Evolutionary conservation across 2,797 vertebrate species (phyloP).

Genomic region (Menidia menidia): DNA sequence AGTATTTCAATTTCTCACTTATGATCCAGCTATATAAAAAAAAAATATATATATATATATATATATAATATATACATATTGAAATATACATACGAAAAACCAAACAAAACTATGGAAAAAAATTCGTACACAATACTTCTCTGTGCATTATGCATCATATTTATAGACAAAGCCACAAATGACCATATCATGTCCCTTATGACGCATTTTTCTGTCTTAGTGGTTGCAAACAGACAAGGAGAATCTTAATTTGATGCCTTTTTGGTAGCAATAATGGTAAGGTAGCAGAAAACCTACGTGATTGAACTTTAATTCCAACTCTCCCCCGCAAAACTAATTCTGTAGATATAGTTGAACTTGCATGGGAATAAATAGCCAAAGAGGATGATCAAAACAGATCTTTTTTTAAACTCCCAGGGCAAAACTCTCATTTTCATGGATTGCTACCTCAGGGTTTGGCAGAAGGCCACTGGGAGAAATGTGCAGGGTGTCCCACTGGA

Average conservation of each 20-base stretch:
- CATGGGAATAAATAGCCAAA: constrained; percentile 78
- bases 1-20: neutral
- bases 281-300: constrained; percentile 81
- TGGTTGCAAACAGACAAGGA: constrained; percentile 78
- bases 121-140: constrained; percentile 62
- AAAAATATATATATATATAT: too few relatives aligned
- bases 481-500: constrained; percentile 68
- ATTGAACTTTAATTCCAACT: constrained; percentile 81
- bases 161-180: constrained; percentile 82
- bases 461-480: constrained; percentile 70
- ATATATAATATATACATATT: too few relatives aligned
- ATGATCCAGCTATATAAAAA: neutral
- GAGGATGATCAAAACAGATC: constrained; percentile 82
- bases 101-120: constrained; percentile 54
- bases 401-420: constrained; percentile 79
- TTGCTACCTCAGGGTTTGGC: constrained; percentile 83
- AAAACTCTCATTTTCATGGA: constrained; percentile 81
- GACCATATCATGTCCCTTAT: constrained; percentile 76
- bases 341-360: constrained; percentile 75
- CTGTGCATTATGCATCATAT: constrained; percentile 68
- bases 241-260: constrained; percentile 81
- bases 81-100: constrained; percentile 4
- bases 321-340: constrained; percentile 78
- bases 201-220: constrained; percentile 80
- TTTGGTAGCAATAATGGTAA: constrained; percentile 84